Evolutionary conservation across 2,888 invertebrate species (phyloP).

Genomic region (Phytoseiulus persimilis): DNA sequence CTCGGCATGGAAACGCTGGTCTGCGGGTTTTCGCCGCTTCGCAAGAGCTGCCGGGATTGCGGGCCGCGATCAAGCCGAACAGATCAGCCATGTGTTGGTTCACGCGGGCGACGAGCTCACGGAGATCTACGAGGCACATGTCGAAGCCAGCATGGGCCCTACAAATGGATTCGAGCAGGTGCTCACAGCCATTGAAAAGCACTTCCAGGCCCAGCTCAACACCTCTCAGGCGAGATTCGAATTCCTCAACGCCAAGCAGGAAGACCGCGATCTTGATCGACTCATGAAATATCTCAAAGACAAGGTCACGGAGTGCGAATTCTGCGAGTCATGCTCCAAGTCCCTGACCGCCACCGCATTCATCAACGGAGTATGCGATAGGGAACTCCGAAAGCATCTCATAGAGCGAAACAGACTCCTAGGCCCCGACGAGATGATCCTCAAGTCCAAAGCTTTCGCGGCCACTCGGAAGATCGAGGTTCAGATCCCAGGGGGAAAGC

Average conservation of each 20-base stretch:
- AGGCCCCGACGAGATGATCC: background rate
- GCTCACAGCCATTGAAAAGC: background rate
- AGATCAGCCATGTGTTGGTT: too few species aligned
- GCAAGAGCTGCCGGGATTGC: background rate
- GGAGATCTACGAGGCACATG: too few species aligned
- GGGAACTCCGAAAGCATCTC: background rate
- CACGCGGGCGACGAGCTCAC: too few species aligned
- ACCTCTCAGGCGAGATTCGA: background rate
- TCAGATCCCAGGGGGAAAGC: background rate
- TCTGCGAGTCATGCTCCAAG: background rate
- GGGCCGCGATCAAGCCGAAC: too few species aligned
- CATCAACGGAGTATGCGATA: background rate
- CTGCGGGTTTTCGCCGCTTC: background rate
- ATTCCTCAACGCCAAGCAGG: background rate
- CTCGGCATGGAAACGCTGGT: background rate
- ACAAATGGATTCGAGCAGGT: background rate
- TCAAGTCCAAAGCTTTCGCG: background rate
- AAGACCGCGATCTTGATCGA: background rate
- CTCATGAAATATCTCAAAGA: background rate
- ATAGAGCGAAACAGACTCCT: background rate
- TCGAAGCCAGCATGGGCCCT: too few species aligned
- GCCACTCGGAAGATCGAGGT: background rate
- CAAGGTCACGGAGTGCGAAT: background rate
- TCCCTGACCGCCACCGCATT: background rate
- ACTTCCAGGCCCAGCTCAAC: background rate